Percentiles rank a stretch among this genome's conserved stretches.
Conservation (phyloP, 2,797 vertebrate species). For the Sebastiscus albofasciatus region DNA sequence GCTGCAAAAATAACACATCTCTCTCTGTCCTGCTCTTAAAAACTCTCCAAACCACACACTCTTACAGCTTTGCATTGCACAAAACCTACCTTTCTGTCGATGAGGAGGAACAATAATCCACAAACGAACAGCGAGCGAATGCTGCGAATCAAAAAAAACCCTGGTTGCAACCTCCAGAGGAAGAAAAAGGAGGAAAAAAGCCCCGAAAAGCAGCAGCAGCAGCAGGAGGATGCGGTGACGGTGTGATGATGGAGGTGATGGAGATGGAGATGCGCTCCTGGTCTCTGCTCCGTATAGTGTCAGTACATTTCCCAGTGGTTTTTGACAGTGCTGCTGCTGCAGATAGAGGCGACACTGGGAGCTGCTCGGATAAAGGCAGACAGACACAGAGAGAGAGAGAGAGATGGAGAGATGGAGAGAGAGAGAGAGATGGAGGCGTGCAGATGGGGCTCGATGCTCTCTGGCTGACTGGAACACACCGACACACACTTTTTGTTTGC, state of each 20-base stretch:
- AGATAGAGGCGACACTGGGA: conserved; percentile 39
- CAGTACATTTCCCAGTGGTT: conserved; percentile 80
- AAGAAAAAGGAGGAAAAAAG: background rate
- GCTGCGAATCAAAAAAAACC: conserved; percentile 31
- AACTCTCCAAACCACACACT: conserved; percentile 26
- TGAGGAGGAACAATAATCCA: conserved; percentile 80
- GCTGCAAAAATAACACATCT: conserved; percentile 1
- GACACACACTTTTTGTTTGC: conserved; percentile 99
- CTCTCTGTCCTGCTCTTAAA: background rate
- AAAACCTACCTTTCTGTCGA: conserved; percentile 63
- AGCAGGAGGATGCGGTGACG: conserved; percentile 10
- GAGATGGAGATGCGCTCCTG: conserved; percentile 47
- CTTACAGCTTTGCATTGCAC: background rate
- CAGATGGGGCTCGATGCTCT: conserved; percentile 92
- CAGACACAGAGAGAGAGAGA: conserved; percentile 16
- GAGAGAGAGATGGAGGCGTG: conserved; percentile 72
- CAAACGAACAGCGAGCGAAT: conserved; percentile 56
- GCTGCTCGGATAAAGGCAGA: conserved; percentile 32
- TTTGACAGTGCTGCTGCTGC: conserved; percentile 59
- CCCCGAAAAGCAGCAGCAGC: conserved; percentile 21
- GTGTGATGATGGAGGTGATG: conserved; percentile 26
- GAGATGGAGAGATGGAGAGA: conserved; percentile 11
- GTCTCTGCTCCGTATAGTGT: conserved; percentile 57
- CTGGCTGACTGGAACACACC: conserved; percentile 91
- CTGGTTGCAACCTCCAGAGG: background rate